A percentile compares a stretch with the other conserved stretches of the same genome.
These are phyloP conservation scores for Barbus barbus DNA, from an alignment of 2,113 vertebrate genomes.

Conservation along the genomic window DNA sequence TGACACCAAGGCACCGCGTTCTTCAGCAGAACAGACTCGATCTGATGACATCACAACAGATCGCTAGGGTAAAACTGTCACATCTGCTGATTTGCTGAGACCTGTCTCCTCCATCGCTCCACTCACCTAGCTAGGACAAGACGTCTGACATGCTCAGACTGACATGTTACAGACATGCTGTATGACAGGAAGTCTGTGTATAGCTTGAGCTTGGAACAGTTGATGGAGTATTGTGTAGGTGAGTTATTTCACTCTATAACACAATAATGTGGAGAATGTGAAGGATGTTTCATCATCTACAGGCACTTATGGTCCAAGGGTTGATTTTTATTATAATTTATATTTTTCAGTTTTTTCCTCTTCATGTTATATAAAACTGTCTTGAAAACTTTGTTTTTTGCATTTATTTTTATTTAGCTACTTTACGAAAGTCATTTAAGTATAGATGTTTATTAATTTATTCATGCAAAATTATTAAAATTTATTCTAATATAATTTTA, in stretches of 20 bases:
- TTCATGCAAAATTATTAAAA: too few relatives aligned
- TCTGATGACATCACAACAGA: conserved; percentile 8
- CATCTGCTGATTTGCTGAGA: neutral
- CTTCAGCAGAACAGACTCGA: neutral
- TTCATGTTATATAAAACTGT: neutral
- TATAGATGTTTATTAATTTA: too few relatives aligned
- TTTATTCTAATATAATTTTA: too few relatives aligned
- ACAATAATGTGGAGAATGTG: neutral
- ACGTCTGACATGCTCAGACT: conserved; percentile 22
- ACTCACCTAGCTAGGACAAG: neutral
- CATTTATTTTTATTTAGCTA: neutral
- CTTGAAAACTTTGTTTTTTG: neutral
- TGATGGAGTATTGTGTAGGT: neutral
- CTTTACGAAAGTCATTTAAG: neutral
- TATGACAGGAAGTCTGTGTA: too few relatives aligned
- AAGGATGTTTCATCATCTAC: too few relatives aligned
- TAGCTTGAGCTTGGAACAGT: neutral
- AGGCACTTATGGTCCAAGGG: neutral
- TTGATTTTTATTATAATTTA: neutral
- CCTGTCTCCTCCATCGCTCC: neutral
- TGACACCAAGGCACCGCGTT: conserved; percentile 37
- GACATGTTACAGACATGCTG: neutral
- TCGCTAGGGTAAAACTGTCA: conserved; percentile 21
- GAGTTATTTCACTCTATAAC: neutral
- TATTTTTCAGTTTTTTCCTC: too few relatives aligned